Evolutionary conservation across 2,113 vertebrate genomes (phyloP), one percentile per base, ranked within the genome.

Genomic region (Sylvietta virens): DNA sequence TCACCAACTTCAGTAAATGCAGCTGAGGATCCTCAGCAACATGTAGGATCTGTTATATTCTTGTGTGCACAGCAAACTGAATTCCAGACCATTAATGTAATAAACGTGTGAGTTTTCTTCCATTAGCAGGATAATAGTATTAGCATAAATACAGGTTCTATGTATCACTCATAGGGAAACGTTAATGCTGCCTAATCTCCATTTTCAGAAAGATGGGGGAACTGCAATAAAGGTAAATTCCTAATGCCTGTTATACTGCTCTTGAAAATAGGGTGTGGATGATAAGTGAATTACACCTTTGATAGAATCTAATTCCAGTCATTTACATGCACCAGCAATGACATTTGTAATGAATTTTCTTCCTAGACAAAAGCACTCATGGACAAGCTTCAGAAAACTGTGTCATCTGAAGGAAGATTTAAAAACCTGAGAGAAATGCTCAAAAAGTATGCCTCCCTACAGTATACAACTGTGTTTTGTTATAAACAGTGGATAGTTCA

Each of bases 361-460:
- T 97, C 95, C 69, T 94, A 99, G 99, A 98, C 98, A 67, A 99
- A 99, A 98, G 99, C 99, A 67, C 98, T 99, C 81, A 99, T 99
- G 99, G 99, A 99, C 97, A 99, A 99, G 97, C 98, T 99, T 89
- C 99, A 99, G 97, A 99, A 99, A 97, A 99, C 98, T 6, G 98
- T 99, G 85, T 99, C 99, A 48, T 99, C 99, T 51, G 99, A 99
- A 97, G 99, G 99, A 97, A 98, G 99, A 96, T 99, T 99, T 98
- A 99, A 99, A 98, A 99, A 99, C 93, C 98, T 99, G 96, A 98
- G 99, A 98, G 99, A 99, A 98, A 99, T 99, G 9, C 98, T 99
- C 88, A 99, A 99, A 97, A 99, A 99, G 99, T 99, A 98, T 79
- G 98, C 91, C 39, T 94, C 70, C n/a, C 72, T 92, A 44, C 64